Percentiles rank a stretch among this genome's conserved stretches.
These are phyloP conservation scores for Nebria salina DNA, from an alignment of 2,888 invertebrate species.

Conservation along the genomic window DNA sequence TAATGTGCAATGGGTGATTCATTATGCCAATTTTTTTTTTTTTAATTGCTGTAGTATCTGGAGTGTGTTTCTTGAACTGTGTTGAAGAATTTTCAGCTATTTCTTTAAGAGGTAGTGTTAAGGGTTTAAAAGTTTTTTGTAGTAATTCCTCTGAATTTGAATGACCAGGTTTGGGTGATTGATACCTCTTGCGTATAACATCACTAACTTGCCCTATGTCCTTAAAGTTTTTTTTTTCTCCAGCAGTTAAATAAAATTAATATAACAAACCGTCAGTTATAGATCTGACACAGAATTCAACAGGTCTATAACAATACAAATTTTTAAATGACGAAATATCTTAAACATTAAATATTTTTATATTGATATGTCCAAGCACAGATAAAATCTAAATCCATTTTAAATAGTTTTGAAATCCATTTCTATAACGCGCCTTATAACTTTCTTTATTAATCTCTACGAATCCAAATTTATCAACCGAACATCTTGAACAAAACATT, in stretches of 20 bases:
- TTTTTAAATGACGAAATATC: too few relatives aligned
- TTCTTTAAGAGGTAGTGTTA: too few relatives aligned
- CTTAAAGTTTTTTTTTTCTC: neutral
- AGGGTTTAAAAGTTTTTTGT: too few relatives aligned
- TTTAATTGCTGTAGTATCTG: too few relatives aligned
- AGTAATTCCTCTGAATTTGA: neutral
- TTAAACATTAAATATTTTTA: neutral
- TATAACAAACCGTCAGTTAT: too few relatives aligned
- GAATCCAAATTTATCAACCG: conserved; percentile 34
- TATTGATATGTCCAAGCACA: conserved; percentile 19
- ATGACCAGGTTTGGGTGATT: neutral
- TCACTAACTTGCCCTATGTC: neutral
- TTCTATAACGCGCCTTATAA: neutral
- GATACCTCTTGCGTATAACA: neutral
- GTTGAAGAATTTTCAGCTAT: too few relatives aligned
- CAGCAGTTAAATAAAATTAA: too few relatives aligned
- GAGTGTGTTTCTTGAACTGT: too few relatives aligned
- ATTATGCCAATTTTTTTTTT: too few relatives aligned
- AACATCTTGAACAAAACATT: conserved; percentile 32
- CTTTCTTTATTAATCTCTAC: conserved; percentile 6
- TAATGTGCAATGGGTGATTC: too few relatives aligned
- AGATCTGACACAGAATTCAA: too few relatives aligned
- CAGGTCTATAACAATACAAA: too few relatives aligned
- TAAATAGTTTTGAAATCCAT: neutral
- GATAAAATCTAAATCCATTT: neutral